Base-by-base conservation (phyloP, 2,888 invertebrate species). In the Morpho deidamia region DNA sequence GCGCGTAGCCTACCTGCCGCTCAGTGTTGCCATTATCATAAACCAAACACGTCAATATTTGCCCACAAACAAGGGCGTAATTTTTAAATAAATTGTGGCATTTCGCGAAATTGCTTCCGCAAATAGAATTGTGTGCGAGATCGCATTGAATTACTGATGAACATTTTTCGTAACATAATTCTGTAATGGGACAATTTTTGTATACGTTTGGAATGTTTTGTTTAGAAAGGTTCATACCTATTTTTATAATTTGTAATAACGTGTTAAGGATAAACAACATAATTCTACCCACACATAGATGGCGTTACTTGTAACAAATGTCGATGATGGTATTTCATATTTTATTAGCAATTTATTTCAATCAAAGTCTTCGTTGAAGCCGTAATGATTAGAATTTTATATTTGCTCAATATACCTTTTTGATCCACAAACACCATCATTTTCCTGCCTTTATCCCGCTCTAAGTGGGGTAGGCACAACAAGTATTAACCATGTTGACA, bases 31-130 rank as follows among this genome's bases (percentile, higher is more conserved):
- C 81, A 90, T 89, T 90, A 90, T 89, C 88, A 85, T 89, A 88
- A 88, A 85, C 87, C 90, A 90, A 90, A 90, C 84, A 90, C 76
- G 83, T 85, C 85, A 90, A 90, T 90, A 90, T 90, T 90, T 88
- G 81, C 78, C 73, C 78, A 81, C 87, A 89, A 89, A 88, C 89
- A 89, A 86, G 87, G 87, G 83, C 74, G 88, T 90, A 89, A 89
- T 90, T 90, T 90, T 90, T 90, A 89, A 90, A 90, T 89, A 89
- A 88, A 90, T 90, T 90, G 90, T 89, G 88, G 86, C 84, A 86
- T 87, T 87, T 88, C 76, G 87, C 86, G 75, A 89, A 89, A 89
- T 86, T 87, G 86, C 81, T 87, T 83, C 78, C 83, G 81, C 87
- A 88, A 89, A 89, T 84, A 87, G 74, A 76, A 81, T 76, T 83